Conservation (phyloP, 2,113 vertebrate genomes). For the Regulus satrapa region DNA sequence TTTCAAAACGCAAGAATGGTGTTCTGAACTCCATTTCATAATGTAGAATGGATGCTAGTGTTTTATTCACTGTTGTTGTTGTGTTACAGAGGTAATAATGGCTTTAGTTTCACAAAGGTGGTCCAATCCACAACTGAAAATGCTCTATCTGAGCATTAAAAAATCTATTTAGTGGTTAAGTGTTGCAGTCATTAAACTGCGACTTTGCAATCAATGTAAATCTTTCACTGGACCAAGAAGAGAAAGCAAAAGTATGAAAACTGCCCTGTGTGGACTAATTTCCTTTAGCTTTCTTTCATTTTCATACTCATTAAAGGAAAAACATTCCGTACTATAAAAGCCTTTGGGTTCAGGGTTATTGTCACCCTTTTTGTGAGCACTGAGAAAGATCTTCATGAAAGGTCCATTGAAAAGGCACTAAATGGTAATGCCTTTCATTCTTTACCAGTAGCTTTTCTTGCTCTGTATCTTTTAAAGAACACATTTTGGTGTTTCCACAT, state of each 20-base stretch:
- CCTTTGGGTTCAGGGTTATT: background rate
- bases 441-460: background rate
- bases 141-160: background rate
- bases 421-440: background rate
- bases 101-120: background rate
- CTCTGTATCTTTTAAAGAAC: background rate
- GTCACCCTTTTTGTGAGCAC: background rate
- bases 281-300: background rate
- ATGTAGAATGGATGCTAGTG: background rate
- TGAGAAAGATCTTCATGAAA: background rate
- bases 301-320: slow-evolving; percentile 1
- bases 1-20: background rate
- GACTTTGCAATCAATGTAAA: slow-evolving; percentile 17
- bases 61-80: background rate
- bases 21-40: background rate
- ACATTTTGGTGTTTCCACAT: background rate
- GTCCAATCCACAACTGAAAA: background rate
- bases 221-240: background rate
- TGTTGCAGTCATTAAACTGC: slow-evolving; percentile 9
- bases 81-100: background rate
- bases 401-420: background rate
- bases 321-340: background rate
- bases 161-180: background rate
- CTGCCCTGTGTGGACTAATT: background rate
- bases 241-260: background rate